These are phyloP conservation scores for Glareola pratincola DNA, from an alignment of 2,113 vertebrate species.

Conservation along the genomic window DNA sequence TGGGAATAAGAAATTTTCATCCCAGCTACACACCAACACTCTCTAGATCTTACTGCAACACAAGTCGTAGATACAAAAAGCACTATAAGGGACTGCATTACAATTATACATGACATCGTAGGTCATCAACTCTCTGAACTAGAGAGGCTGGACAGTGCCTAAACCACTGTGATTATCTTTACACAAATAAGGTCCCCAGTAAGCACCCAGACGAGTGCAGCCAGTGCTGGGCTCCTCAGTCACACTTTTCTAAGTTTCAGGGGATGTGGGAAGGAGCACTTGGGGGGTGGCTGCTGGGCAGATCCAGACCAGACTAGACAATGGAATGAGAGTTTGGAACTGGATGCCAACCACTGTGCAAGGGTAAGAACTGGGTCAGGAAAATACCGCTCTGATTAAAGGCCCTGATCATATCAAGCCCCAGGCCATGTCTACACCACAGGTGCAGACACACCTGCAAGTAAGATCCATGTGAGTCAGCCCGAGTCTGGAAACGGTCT, in stretches of 20 bases:
- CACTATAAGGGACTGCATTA: background rate
- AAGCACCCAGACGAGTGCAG: background rate
- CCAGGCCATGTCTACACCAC: slow-evolving; percentile 47
- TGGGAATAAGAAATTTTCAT: background rate
- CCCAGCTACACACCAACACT: background rate
- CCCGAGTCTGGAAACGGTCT: background rate
- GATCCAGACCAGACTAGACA: background rate
- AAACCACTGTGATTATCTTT: background rate
- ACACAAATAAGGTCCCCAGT: background rate
- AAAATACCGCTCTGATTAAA: slow-evolving; percentile 55
- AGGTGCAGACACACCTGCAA: slow-evolving; percentile 46
- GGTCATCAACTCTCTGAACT: background rate
- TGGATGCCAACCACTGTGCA: background rate
- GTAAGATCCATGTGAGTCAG: slow-evolving; percentile 22
- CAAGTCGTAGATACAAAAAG: background rate
- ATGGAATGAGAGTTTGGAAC: background rate
- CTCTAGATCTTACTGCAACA: background rate
- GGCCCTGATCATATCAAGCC: slow-evolving; percentile 15
- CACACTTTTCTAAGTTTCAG: background rate
- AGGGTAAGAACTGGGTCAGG: slow-evolving; percentile 47
- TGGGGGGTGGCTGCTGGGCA: background rate
- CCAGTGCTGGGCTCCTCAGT: background rate
- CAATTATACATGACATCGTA: background rate
- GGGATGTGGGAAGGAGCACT: background rate
- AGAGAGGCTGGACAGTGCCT: background rate